Evolutionary conservation across 2,113 vertebrate genomes (phyloP).

Genomic region (Oreochromis tanganicae): DNA sequence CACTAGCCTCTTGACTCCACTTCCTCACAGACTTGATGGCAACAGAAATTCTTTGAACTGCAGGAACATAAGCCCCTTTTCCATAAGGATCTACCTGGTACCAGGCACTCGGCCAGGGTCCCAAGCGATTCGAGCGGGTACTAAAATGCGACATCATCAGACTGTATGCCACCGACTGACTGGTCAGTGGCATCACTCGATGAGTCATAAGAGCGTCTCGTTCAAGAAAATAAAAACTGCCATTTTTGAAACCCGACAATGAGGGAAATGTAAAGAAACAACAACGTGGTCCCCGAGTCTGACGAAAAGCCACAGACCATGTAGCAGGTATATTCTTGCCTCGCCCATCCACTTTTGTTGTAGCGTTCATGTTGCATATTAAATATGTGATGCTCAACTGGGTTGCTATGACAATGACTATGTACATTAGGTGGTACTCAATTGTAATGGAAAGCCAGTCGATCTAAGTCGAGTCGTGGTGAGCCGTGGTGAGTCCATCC

Average conservation of each 20-base stretch:
- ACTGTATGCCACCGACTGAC: neutral
- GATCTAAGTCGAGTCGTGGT: neutral
- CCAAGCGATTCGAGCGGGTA: neutral
- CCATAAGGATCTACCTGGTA: neutral
- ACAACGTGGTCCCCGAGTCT: neutral
- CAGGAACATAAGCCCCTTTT: neutral
- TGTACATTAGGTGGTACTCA: neutral
- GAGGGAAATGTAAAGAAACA: neutral
- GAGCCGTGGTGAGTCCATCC: neutral
- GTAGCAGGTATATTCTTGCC: neutral
- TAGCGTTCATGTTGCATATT: neutral
- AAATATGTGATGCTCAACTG: neutral
- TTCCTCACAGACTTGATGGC: neutral
- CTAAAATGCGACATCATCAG: neutral
- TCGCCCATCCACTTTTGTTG: neutral
- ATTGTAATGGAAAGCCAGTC: neutral
- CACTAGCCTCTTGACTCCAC: neutral
- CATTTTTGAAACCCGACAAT: neutral
- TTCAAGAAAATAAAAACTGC: rapidly evolving
- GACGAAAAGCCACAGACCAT: neutral
- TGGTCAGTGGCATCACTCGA: neutral
- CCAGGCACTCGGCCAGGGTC: too few species aligned
- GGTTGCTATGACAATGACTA: neutral
- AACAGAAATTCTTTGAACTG: neutral
- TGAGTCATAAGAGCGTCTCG: neutral